Conservation (phyloP, 2,888 invertebrate genomes). For the Sylvicola fuscatus region DNA sequence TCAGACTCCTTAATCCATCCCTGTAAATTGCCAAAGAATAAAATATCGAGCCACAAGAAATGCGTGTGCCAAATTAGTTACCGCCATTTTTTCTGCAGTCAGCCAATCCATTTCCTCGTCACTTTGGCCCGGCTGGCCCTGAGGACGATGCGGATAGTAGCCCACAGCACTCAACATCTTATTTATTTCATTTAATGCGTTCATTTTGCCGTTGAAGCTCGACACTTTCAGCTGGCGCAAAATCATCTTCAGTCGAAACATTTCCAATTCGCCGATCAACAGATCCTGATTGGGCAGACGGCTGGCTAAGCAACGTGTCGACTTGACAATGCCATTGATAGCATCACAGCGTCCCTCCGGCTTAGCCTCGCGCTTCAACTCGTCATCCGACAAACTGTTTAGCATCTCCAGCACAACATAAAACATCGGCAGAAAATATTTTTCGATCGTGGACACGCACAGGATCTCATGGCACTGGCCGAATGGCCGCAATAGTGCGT, state of each 20-base stretch:
- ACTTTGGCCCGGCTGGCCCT: constrained; percentile 37
- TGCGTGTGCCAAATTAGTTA: constrained; percentile 29
- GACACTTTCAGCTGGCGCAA: constrained; percentile 83
- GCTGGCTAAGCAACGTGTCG: constrained; percentile 72
- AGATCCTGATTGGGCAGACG: constrained; percentile 69
- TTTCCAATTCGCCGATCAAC: constrained; percentile 55
- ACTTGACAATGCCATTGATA: constrained; percentile 83
- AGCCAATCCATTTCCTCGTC: constrained; percentile 80
- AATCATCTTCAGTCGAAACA: constrained; percentile 92
- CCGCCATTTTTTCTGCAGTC: constrained; percentile 85
- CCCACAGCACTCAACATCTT: constrained; percentile 84
- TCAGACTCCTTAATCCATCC: constrained; percentile 92
- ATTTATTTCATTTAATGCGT: constrained; percentile 93
- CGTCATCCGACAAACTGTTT: constrained; percentile 86
- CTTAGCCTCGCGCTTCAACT: constrained; percentile 87
- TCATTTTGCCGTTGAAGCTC: constrained; percentile 98
- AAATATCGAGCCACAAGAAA: too few relatives aligned
- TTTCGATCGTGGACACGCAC: constrained; percentile 74
- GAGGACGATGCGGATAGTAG: constrained; percentile 63
- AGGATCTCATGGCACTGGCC: constrained; percentile 82
- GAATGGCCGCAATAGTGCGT: constrained; percentile 71
- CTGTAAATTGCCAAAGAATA: too few relatives aligned
- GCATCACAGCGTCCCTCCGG: constrained; percentile 89
- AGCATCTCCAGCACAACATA: constrained; percentile 78
- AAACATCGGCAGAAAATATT: constrained; percentile 83